Evolutionary conservation across 2,888 invertebrate species (phyloP), one percentile per base, ranked within the genome.

Genomic region (Drosophila maculinotata): DNA sequence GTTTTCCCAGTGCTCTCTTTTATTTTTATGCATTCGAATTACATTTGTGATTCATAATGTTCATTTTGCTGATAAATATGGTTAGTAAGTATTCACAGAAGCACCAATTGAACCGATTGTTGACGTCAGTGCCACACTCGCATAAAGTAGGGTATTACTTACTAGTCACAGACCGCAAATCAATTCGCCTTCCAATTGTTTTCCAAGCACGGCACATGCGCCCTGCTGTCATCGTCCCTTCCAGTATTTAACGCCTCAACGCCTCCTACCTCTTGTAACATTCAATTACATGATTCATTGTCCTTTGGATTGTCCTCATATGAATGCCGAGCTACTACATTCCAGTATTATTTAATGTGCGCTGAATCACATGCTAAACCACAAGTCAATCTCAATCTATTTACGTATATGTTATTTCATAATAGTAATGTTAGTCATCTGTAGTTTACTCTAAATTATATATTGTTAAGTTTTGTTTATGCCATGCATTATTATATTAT

Each of bases 221-320:
- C 74, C 23, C 12, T 69, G 7, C 26, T 1, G 14, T 12, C 6
- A 1, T 12, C 20, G 6, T 12, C 25, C 23, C 28, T 75, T 54
- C 71, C 64, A 64, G 31, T 47, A 45, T 10, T 20, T 31, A 4
- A 9, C n/a, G n/a, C n/a, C n/a, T n/a, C n/a, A n/a, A n/a, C n/a
- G n/a, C n/a, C n/a, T n/a, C n/a, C n/a, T n/a, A n/a, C n/a, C 38
- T 26, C 25, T 12, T 9, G 7, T 41, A 17, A 8, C 30, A 8
- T n/a, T n/a, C 41, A 45, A 20, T 26, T 39, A 47, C n/a, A 63
- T 76, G 77, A 82, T 69, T 79, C 64, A 83, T 58, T 57, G 69
- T 79, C 49, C 58, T 56, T 56, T 47, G 9, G 26, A 25, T 52
- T 51, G 52, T 45, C 39, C 66, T 42, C 30, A 10, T 30, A n/a